Evolutionary conservation across 2,888 invertebrate species (phyloP).

Genomic region (Caenorhabditis becei): DNA sequence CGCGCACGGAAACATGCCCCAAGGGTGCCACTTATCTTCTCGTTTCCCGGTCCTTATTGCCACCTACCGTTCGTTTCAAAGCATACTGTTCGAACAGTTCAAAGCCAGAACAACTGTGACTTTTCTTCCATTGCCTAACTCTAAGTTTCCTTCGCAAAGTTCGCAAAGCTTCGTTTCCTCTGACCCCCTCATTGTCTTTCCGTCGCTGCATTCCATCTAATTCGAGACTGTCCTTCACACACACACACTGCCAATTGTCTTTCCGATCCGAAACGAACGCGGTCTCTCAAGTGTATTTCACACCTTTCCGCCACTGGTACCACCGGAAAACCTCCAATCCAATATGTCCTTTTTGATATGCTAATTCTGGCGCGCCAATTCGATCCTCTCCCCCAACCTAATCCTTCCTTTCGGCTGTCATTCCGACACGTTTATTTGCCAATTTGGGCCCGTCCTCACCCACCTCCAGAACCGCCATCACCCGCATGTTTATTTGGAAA

Average conservation of each 20-base stretch:
- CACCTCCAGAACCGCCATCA: not conserved
- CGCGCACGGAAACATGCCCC: slow-evolving; percentile 14
- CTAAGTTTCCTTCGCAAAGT: too few species aligned
- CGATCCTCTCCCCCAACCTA: slow-evolving; percentile 11
- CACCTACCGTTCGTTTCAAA: not conserved
- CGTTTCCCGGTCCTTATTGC: slow-evolving; percentile 4
- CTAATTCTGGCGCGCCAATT: slow-evolving; percentile 34
- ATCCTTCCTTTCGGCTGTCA: slow-evolving; percentile 24
- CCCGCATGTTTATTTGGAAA: slow-evolving; percentile 35
- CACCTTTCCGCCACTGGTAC: slow-evolving; percentile 24
- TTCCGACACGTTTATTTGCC: slow-evolving; percentile 30
- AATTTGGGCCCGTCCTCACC: not conserved
- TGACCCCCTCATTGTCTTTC: not conserved
- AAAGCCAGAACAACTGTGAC: too few species aligned
- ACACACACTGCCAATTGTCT: slow-evolving; percentile 50
- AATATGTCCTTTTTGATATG: slow-evolving; percentile 60
- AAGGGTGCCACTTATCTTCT: slow-evolving; percentile 21
- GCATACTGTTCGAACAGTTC: too few species aligned
- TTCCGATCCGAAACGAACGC: slow-evolving; percentile 15
- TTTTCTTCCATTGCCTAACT: not conserved
- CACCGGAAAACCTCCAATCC: slow-evolving; percentile 15
- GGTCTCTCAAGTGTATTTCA: slow-evolving; percentile 45
- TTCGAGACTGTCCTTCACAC: slow-evolving; percentile 39
- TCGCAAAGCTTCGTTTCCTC: not conserved
- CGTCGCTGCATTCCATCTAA: slow-evolving; percentile 2